Evolutionary conservation across 2,888 invertebrate species (phyloP).

Genomic region (Euproctis similis): DNA sequence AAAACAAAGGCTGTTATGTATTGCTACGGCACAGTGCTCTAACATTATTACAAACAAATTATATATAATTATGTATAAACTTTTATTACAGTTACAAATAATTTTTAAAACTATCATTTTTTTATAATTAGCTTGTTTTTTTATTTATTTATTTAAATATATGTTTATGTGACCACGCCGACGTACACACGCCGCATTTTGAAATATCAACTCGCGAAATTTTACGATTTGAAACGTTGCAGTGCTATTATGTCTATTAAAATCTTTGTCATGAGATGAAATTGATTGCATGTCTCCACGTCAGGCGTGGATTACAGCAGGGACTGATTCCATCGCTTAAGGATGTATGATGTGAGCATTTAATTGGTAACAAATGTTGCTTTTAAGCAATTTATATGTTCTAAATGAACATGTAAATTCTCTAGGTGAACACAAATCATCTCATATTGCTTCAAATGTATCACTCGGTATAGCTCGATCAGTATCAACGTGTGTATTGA

Average conservation of each 20-base stretch:
- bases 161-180: slow-evolving; percentile 28
- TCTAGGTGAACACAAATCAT: neutral
- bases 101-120: slow-evolving; percentile 47
- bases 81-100: slow-evolving; percentile 57
- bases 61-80: slow-evolving; percentile 37
- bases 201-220: slow-evolving; percentile 1
- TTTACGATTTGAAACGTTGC: too few relatives aligned
- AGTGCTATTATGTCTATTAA: too few relatives aligned
- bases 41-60: slow-evolving; percentile 23
- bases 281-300: too few relatives aligned
- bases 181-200: slow-evolving; percentile 24
- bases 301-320: too few relatives aligned
- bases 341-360: too few relatives aligned
- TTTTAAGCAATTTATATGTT: too few relatives aligned
- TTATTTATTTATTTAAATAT: slow-evolving; percentile 25
- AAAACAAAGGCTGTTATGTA: slow-evolving; percentile 33
- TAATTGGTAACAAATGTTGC: too few relatives aligned
- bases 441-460: neutral
- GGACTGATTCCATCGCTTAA: too few relatives aligned
- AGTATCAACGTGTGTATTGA: neutral
- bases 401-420: too few relatives aligned
- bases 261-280: too few relatives aligned
- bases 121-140: slow-evolving; percentile 45
- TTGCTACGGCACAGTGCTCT: slow-evolving; percentile 29
- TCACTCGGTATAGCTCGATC: too few relatives aligned